These are phyloP conservation scores for Falco rusticolus DNA, from an alignment of 2,797 vertebrate species.

Conservation along the genomic window DNA sequence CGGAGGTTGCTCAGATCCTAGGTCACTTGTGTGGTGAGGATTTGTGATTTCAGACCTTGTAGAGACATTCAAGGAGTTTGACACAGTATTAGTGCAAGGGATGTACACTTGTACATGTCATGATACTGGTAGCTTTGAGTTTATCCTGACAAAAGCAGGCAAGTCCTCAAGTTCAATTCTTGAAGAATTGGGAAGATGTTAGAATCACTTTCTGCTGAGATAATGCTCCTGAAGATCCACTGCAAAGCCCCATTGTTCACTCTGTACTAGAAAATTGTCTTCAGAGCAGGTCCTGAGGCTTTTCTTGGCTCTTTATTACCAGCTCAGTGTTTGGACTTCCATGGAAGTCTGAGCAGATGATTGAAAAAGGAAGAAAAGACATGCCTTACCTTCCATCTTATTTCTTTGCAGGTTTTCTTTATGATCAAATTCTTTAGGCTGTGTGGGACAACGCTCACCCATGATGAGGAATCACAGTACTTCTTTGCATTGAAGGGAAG, in stretches of 20 bases:
- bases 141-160: neutral
- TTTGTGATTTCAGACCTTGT: neutral
- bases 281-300: neutral
- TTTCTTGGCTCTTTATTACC: neutral
- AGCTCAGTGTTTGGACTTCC: neutral
- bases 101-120: neutral
- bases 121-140: neutral
- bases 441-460: fast-evolving
- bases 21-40: neutral
- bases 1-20: neutral
- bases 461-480: neutral
- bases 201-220: neutral
- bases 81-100: neutral
- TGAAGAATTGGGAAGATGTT: neutral
- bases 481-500: neutral
- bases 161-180: neutral
- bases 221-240: neutral
- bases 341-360: neutral
- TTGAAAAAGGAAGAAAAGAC: neutral
- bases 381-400: neutral
- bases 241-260: neutral
- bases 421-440: neutral
- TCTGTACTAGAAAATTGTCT: neutral
- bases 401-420: neutral
- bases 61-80: neutral